phyloP scores from a whole-genome alignment of 2,797 vertebrate species.

The Propithecus perrieri region DNA sequence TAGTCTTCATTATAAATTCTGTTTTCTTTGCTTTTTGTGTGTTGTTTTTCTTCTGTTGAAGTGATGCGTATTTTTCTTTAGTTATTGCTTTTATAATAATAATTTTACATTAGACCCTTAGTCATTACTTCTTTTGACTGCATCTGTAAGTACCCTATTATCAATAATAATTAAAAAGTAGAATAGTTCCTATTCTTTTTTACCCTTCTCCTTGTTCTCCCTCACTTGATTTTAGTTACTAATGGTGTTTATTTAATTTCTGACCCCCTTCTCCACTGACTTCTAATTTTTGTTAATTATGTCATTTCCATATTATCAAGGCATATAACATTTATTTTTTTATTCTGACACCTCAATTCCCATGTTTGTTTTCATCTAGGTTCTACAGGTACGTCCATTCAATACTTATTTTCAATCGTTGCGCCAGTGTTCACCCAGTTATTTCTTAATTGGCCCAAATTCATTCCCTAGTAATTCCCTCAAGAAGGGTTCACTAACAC shows the following conservation, averaged over 20 bases:
- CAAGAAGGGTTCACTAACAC: not conserved
- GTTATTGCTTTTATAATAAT: not conserved
- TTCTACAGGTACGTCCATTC: not conserved
- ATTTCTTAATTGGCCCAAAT: constrained; percentile 12
- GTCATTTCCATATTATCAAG: not conserved
- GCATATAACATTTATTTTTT: not conserved
- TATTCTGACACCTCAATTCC: not conserved
- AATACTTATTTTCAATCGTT: not conserved
- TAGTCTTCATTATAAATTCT: not conserved
- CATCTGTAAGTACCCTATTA: not conserved
- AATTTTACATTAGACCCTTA: not conserved
- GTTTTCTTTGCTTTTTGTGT: not conserved
- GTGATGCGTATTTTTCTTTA: not conserved
- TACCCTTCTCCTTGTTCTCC: not conserved
- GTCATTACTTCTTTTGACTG: not conserved
- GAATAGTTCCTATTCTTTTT: not conserved
- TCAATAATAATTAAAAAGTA: not conserved
- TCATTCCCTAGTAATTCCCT: not conserved
- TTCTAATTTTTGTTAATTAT: not conserved
- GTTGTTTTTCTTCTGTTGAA: not conserved
- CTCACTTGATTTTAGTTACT: not conserved
- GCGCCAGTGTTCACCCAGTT: not conserved
- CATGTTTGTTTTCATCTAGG: not conserved
- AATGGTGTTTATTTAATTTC: not conserved
- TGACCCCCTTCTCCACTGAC: not conserved